Evolutionary conservation across 2,888 invertebrate species (phyloP).

Genomic region (Andrena minutula): DNA sequence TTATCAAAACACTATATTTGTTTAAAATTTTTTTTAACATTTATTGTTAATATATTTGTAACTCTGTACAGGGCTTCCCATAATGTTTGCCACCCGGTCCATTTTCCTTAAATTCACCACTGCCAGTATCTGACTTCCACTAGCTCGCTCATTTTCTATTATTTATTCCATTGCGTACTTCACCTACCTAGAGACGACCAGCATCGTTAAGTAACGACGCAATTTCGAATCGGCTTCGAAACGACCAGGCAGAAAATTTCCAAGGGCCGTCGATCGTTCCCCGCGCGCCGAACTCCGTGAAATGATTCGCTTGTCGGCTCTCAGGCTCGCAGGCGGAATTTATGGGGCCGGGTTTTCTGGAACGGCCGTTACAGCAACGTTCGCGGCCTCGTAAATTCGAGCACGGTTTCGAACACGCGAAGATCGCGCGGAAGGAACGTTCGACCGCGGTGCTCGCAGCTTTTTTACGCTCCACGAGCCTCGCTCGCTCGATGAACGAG

Average conservation of each 20-base stretch:
- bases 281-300: background rate
- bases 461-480: slow-evolving; percentile 7
- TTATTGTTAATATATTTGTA: too few relatives aligned
- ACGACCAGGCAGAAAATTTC: slow-evolving; percentile 1
- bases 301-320: slow-evolving; percentile 31
- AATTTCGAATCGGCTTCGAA: background rate
- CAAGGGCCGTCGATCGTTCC: background rate
- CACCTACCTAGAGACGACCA: too few relatives aligned
- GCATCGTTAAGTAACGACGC: background rate
- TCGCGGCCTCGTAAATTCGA: slow-evolving; percentile 35
- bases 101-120: too few relatives aligned
- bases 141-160: too few relatives aligned
- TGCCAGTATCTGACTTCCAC: too few relatives aligned
- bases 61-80: too few relatives aligned
- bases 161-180: too few relatives aligned
- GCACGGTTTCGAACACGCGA: background rate
- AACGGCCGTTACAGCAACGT: slow-evolving; percentile 10
- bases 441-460: slow-evolving; percentile 3
- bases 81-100: too few relatives aligned
- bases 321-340: slow-evolving; percentile 22
- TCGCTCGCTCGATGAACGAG: background rate
- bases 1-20: too few relatives aligned
- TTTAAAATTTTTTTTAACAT: too few relatives aligned
- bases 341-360: slow-evolving; percentile 13
- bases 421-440: slow-evolving; percentile 3